Evolutionary conservation across 2,797 vertebrate species (phyloP), one percentile per base, ranked within the genome.

Genomic region (Myotis daubentonii): DNA sequence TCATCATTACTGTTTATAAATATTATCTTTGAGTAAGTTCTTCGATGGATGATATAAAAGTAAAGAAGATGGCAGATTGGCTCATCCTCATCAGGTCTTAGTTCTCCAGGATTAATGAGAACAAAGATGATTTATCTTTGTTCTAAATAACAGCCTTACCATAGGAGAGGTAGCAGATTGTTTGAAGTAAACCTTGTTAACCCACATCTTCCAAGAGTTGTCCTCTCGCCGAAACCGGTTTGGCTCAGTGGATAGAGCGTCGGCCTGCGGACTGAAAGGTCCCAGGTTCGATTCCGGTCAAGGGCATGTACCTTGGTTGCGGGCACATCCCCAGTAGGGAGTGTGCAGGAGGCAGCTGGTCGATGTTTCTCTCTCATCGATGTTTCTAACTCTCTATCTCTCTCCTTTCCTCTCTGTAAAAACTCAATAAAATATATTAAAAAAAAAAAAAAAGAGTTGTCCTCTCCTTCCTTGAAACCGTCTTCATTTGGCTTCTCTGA

Each of bases 101-200:
- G 81, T 95, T 93, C 74, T 95, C 5, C 47, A 65, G 5, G 60
- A 89, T 51, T 84, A 91, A 89, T 68, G 60, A 84, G 25, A 89
- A 60, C 41, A 25, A 36, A 71, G 12, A 25, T 41, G 17, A 60
- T 84, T 68, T 88, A 30, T 74, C 23, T 89, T 90, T 95, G 25
- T 92, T 92, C 82, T 88, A 78, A 95, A 81, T 82, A 51, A 68
- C 28, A 71, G 38, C 38, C 10, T 71, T 83, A 51, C 82, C 28
- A 9, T 13, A 66, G 47, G 44, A 57, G 70, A 80, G 19, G 20
- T 36, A 60, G 62, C 44, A 38, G 13, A 25, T 76, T 87, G 33
- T 44, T 82, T 75, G 62, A 94, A n/a, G 22, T 94, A 62, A 85
- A 70, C 47, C 30, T 71, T 81, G n/a, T 93, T 87, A 74, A 66